Conservation (phyloP, 2,888 invertebrate species). For the Epistrophe grossulariae region DNA sequence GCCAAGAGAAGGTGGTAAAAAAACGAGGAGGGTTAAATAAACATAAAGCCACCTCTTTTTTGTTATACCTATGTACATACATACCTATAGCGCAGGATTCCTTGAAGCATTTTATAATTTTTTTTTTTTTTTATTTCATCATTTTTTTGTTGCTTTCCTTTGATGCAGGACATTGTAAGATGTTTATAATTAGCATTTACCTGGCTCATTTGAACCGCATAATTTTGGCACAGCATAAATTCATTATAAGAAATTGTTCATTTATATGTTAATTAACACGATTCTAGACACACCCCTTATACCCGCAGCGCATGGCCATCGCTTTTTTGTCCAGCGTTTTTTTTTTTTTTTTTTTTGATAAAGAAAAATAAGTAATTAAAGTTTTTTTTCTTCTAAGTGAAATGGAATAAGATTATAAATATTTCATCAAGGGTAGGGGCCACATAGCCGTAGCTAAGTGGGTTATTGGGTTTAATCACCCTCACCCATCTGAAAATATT, state of each 20-base stretch:
- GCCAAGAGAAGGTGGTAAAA: neutral
- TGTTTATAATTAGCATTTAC: constrained; percentile 72
- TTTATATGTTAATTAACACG: constrained; percentile 68
- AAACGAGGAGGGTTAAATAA: constrained; percentile 31
- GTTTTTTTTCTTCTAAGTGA: constrained; percentile 10
- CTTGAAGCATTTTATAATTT: neutral
- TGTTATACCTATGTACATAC: too few species aligned
- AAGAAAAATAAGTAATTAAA: constrained; percentile 63
- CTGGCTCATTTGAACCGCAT: constrained; percentile 69
- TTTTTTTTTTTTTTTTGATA: neutral
- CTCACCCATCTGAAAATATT: too few species aligned
- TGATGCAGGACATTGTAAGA: constrained; percentile 54
- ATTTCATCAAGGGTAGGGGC: neutral
- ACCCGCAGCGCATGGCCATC: constrained; percentile 8
- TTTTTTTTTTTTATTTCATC: neutral
- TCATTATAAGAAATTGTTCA: constrained; percentile 62
- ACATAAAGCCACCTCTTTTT: constrained; percentile 22
- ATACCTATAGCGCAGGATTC: too few species aligned
- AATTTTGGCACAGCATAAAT: constrained; percentile 57
- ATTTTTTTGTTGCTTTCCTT: neutral
- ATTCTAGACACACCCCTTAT: neutral
- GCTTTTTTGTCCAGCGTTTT: neutral
- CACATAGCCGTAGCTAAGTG: neutral
- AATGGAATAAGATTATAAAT: constrained; percentile 16
- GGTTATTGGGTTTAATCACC: neutral